Conservation (phyloP, 2,113 vertebrate genomes). For the Xenopus tropicalis region DNA sequence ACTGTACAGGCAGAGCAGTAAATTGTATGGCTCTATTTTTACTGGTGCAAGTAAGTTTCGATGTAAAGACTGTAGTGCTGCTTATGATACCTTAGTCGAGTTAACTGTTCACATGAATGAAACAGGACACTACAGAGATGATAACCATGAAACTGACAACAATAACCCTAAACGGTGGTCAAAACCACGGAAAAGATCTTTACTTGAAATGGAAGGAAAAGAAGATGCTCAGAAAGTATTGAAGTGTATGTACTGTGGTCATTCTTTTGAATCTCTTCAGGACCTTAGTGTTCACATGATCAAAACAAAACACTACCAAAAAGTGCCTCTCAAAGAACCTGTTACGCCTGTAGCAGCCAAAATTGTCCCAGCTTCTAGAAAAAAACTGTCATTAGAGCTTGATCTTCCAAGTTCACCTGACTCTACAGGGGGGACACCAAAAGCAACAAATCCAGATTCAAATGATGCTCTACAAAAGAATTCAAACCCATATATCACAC, state of each 20-base stretch:
- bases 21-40: slow-evolving; percentile 97
- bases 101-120: slow-evolving; percentile 98
- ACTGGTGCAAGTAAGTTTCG: slow-evolving; percentile 98
- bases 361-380: slow-evolving; percentile 86
- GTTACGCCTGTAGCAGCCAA: slow-evolving; percentile 94
- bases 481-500: slow-evolving; percentile 89
- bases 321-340: slow-evolving; percentile 99
- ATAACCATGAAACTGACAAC: slow-evolving; percentile 93
- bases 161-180: slow-evolving; percentile 95
- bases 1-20: slow-evolving; percentile 95
- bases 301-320: slow-evolving; percentile 99
- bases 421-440: slow-evolving; percentile 86
- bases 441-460: slow-evolving; percentile 72
- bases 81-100: slow-evolving; percentile 94
- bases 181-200: slow-evolving; percentile 93
- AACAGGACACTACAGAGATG: slow-evolving; percentile 94
- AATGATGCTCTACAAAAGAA: slow-evolving; percentile 84
- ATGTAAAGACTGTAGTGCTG: slow-evolving; percentile 96
- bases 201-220: slow-evolving; percentile 97
- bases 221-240: slow-evolving; percentile 98
- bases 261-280: slow-evolving; percentile 98
- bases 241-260: slow-evolving; percentile 98
- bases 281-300: slow-evolving; percentile 99
- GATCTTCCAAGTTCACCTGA: slow-evolving; percentile 95
- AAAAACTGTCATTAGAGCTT: slow-evolving; percentile 85